Conservation (phyloP, 2,113 vertebrate species). For the Shinisaurus crocodilurus region DNA sequence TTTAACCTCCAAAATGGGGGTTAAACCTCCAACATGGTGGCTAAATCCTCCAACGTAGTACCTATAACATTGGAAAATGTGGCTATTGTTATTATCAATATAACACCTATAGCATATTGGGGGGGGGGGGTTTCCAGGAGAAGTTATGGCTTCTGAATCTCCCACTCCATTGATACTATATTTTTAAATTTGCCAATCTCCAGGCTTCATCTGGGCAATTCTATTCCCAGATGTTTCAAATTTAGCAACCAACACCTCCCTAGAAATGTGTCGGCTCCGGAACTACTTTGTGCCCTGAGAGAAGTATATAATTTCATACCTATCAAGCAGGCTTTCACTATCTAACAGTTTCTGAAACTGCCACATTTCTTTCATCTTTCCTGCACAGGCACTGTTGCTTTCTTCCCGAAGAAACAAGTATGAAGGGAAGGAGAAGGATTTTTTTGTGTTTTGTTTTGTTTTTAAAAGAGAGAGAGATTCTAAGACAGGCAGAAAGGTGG, state of each 20-base stretch:
- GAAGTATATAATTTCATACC: conserved; percentile 60
- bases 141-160: background rate
- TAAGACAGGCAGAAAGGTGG: conserved; percentile 59
- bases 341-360: conserved; percentile 47
- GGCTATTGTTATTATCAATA: background rate
- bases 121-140: too few species aligned
- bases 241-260: background rate
- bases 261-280: too few species aligned
- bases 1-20: background rate
- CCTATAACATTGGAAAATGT: background rate
- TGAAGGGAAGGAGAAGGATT: conserved; percentile 31
- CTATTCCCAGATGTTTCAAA: background rate
- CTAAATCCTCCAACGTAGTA: background rate
- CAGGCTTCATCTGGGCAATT: background rate
- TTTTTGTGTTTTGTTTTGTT: conserved; percentile 10
- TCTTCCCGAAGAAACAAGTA: conserved; percentile 30
- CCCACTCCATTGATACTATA: background rate
- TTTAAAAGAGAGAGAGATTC: conserved; percentile 63
- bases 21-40: too few species aligned
- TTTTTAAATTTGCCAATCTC: background rate
- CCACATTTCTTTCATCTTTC: conserved; percentile 58
- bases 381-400: conserved; percentile 52
- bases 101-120: background rate
- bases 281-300: conserved; percentile 33
- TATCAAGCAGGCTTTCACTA: conserved; percentile 21